A percentile compares a stretch with the other conserved stretches of the same genome.
phyloP scores from a whole-genome alignment of 2,113 vertebrate species.

The Xyrauchen texanus region DNA sequence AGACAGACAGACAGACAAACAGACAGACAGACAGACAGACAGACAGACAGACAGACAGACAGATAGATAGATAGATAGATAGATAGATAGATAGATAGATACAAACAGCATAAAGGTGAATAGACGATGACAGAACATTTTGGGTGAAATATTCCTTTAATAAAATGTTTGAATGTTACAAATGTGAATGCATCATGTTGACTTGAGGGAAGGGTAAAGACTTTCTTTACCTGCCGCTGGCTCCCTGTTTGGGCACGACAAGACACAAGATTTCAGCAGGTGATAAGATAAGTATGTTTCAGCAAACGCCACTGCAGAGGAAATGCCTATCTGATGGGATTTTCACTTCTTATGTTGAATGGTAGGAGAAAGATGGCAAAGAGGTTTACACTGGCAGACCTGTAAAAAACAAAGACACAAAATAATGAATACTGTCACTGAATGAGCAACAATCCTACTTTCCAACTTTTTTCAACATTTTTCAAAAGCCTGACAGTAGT shows the following conservation, averaged over 20 bases:
- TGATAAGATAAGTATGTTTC: slow-evolving; percentile 77
- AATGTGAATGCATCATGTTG: slow-evolving; percentile 28
- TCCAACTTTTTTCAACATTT: too few species aligned
- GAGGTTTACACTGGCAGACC: slow-evolving; percentile 62
- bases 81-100: too few species aligned
- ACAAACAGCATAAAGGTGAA: too few species aligned
- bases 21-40: too few species aligned
- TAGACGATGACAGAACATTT: too few species aligned
- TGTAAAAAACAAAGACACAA: slow-evolving; percentile 51
- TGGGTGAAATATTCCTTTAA: neutral
- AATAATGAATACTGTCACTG: neutral
- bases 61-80: too few species aligned
- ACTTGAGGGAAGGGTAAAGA: slow-evolving; percentile 60
- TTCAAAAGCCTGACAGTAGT: too few species aligned
- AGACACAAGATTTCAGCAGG: slow-evolving; percentile 71
- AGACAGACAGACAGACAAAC: too few species aligned
- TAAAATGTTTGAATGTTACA: neutral
- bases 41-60: too few species aligned
- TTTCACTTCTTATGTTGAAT: slow-evolving; percentile 70
- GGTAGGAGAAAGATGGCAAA: slow-evolving; percentile 52
- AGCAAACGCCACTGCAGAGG: slow-evolving; percentile 70
- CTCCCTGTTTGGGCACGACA: slow-evolving; percentile 77
- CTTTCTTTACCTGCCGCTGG: slow-evolving; percentile 63
- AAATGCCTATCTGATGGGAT: slow-evolving; percentile 78
- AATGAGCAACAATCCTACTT: too few species aligned